A percentile compares a stretch with the other conserved stretches of the same genome.
phyloP scores from a whole-genome alignment of 2,797 vertebrate genomes.

The Betta splendens region DNA sequence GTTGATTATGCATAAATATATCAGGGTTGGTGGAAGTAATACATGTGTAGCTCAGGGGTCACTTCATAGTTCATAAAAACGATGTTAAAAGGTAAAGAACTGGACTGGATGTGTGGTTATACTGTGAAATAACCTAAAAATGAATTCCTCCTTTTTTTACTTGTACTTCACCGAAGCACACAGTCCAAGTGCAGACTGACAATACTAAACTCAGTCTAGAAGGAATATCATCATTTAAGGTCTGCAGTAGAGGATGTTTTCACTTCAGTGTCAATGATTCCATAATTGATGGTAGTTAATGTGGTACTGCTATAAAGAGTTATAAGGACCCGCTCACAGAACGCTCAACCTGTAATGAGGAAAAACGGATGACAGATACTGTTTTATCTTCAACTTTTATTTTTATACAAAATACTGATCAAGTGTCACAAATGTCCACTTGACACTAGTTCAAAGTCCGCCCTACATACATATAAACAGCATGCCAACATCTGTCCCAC shows the following conservation, averaged over 20 bases:
- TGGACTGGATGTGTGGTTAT: slow-evolving; percentile 1
- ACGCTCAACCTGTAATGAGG: slow-evolving; percentile 1
- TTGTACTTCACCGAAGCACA: not conserved
- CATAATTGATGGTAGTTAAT: slow-evolving; percentile 21
- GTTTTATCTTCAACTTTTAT: slow-evolving; percentile 68
- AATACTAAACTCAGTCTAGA: not conserved
- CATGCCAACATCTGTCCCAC: slow-evolving; percentile 38
- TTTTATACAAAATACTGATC: slow-evolving; percentile 80
- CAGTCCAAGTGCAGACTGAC: not conserved
- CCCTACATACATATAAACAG: slow-evolving; percentile 56
- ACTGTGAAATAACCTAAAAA: not conserved
- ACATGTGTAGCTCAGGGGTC: slow-evolving; percentile 37
- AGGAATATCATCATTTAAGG: not conserved
- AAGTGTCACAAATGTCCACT: slow-evolving; percentile 58
- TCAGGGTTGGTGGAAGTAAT: not conserved
- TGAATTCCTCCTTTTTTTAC: slow-evolving; percentile 6
- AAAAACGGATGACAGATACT: not conserved
- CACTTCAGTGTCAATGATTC: slow-evolving; percentile 11
- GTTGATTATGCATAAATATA: not conserved
- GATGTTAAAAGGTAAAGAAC: not conserved
- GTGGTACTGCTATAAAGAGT: not conserved
- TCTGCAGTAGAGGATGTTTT: not conserved
- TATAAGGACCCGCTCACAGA: slow-evolving; percentile 9
- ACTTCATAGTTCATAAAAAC: not conserved
- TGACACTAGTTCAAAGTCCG: slow-evolving; percentile 54